Percentiles rank a stretch among this genome's conserved stretches.
These are phyloP conservation scores for Limosa lapponica DNA, from an alignment of 2,797 vertebrate genomes.

Conservation along the genomic window DNA sequence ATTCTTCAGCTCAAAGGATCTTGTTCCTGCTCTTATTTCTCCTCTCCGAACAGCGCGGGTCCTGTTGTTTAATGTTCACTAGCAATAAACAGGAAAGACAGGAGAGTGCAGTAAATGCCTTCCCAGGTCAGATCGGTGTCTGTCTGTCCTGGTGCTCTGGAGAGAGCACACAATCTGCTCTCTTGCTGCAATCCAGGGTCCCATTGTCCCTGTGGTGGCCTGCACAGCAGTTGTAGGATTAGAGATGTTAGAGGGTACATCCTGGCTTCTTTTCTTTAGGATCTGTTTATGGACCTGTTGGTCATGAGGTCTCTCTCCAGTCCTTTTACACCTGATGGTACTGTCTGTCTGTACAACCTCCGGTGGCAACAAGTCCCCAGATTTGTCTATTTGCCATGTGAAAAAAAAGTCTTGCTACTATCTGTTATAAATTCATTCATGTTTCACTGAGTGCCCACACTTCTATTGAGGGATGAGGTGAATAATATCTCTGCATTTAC, in stretches of 20 bases:
- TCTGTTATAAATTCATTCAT: not conserved
- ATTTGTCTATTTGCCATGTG: not conserved
- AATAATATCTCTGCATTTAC: not conserved
- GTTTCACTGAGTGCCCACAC: not conserved
- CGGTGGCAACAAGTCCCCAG: not conserved
- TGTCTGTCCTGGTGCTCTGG: not conserved
- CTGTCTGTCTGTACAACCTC: not conserved
- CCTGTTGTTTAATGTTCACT: not conserved
- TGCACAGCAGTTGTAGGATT: not conserved
- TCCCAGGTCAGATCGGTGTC: not conserved
- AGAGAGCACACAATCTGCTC: not conserved
- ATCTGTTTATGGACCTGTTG: not conserved
- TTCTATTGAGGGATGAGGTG: not conserved
- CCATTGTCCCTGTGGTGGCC: accelerated
- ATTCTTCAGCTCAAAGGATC: not conserved
- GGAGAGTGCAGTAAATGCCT: not conserved
- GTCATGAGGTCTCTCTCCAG: not conserved
- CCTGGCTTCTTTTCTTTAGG: not conserved
- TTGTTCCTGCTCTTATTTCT: not conserved
- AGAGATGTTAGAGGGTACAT: accelerated
- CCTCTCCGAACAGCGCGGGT: not conserved
- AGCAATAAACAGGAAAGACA: not conserved
- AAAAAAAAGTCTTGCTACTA: not conserved
- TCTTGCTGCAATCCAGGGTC: not conserved
- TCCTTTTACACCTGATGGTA: not conserved